These are phyloP conservation scores for Crossoptilon crossoptilon DNA, from an alignment of 2,797 vertebrate genomes.

Conservation along the genomic window DNA sequence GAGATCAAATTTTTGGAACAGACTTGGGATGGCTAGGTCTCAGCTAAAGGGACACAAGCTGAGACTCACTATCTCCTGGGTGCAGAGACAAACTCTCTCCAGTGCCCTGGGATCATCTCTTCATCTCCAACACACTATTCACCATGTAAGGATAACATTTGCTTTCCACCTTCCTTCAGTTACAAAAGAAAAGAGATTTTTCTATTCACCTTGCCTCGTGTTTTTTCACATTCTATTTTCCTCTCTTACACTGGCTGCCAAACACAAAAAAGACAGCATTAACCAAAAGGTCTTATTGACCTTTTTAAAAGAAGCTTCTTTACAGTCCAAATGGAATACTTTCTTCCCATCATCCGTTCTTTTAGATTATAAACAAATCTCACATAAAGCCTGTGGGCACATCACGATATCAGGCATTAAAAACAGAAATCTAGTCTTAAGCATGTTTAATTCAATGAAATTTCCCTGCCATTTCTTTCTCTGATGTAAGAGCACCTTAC, in stretches of 20 bases:
- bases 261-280: background rate
- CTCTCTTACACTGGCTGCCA: background rate
- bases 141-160: background rate
- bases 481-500: background rate
- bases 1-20: constrained; percentile 36
- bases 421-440: background rate
- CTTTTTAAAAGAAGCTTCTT: constrained; percentile 32
- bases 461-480: background rate
- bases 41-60: background rate
- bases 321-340: background rate
- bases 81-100: background rate
- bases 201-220: background rate
- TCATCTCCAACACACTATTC: background rate
- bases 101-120: background rate
- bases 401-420: background rate
- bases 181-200: background rate
- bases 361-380: background rate
- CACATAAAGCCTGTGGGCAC: background rate
- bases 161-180: background rate
- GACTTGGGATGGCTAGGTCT: constrained; percentile 1
- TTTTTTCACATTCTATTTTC: background rate
- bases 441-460: background rate
- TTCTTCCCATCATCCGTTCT: background rate
- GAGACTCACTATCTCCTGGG: background rate
- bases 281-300: constrained; percentile 4